Base-by-base conservation (phyloP, 2,113 vertebrate species). In the Drymodes brunneopygia region DNA sequence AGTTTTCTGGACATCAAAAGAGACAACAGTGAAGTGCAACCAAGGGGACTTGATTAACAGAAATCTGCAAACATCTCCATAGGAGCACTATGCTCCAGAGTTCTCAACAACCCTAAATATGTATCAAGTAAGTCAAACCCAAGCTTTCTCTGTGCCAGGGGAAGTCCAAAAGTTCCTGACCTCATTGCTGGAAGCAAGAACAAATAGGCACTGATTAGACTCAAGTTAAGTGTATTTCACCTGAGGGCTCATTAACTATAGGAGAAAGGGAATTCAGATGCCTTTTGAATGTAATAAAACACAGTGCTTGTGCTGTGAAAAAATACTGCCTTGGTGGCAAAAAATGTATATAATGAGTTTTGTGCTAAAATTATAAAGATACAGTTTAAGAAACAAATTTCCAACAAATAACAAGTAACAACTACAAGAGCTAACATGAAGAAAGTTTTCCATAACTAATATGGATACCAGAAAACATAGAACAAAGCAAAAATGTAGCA, bases 121-220 rank as follows among this genome's bases (percentile, higher is more conserved):
- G 75, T 93, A 93, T 40, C 90, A 78, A 60, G 40, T 90, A 86
- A 95, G 93, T 83, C 88, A 96, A 96, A 92, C 31, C 64, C 60
- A 78, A 73, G 65, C 75, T 88, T 96, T 88, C 82, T 86, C 36
- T 81, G 90, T 96, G 79, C 79, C 90, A 78, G 47, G 93, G 90
- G 92, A 90, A 94, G 95, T 93, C 95, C 94, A 90, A 83, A 96
- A 96, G 95, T 96, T 96, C 95, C 92, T 93, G 94, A 96, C 92
- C 95, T 96, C 93, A 50, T 95, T 94, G 96, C 94, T 93, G 74
- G 95, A 96, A 96, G 94, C 90, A 96, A 90, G 86, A 97, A 94
- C 94, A 96, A 96, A 96, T 95, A 94, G 94, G 92, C 92, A 94
- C 93, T 96, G 93, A 96, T 96, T 96, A 96, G 95, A 88, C 94